phyloP scores from a whole-genome alignment of 35 echinoderm and acorn worm genomes.

The Acanthaster planci region DNA sequence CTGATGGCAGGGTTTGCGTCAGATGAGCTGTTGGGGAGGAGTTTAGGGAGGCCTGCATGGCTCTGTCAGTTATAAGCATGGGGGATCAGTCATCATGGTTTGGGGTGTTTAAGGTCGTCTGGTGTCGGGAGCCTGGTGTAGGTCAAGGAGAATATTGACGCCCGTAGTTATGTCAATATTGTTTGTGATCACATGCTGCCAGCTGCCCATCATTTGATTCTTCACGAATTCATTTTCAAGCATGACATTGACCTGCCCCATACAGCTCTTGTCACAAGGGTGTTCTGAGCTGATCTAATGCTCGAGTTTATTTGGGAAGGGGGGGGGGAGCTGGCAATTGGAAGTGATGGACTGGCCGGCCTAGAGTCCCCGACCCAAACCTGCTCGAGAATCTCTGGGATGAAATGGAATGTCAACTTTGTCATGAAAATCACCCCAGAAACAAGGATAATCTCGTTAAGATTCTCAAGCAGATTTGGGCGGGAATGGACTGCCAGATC shows the following conservation, averaged over 20 bases:
- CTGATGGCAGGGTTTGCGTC: too few species aligned
- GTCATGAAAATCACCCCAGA: too few species aligned
- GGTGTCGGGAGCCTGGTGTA: background rate
- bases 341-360: too few species aligned
- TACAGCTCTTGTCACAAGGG: background rate
- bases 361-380: slow-evolving; percentile 13
- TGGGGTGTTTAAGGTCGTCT: background rate
- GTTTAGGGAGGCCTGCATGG: too few species aligned
- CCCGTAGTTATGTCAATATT: background rate
- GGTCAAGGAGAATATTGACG: background rate
- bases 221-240: background rate
- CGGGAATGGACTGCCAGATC: background rate
- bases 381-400: slow-evolving; percentile 43
- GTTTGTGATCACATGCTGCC: too few species aligned
- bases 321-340: background rate
- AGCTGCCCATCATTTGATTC: too few species aligned
- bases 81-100: background rate
- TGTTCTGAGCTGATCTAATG: background rate
- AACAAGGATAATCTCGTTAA: too few species aligned
- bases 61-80: background rate
- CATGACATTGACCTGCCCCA: background rate
- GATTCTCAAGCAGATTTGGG: too few species aligned
- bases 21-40: too few species aligned
- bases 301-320: background rate
- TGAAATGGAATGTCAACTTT: slow-evolving; percentile 6